phyloP scores from a whole-genome alignment of 2,797 vertebrate species.

The Sorex maritimensis region DNA sequence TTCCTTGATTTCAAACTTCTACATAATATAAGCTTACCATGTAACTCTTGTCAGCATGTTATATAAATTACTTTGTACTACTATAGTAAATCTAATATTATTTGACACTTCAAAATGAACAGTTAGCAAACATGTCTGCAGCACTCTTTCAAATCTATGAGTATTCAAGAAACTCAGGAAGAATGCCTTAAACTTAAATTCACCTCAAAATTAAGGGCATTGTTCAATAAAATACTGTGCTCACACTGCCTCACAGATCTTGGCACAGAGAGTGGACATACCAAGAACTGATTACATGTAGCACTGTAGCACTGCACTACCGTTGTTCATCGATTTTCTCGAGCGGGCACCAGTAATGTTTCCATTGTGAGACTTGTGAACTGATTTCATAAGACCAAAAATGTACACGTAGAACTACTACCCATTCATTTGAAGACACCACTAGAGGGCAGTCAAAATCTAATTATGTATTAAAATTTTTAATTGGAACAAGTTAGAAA shows the following conservation, averaged over 20 bases:
- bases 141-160: not conserved
- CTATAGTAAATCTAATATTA: not conserved
- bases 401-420: not conserved
- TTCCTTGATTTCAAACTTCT: not conserved
- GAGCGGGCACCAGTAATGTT: no score
- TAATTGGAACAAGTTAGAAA: not conserved
- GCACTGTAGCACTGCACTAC: no score
- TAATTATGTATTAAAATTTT: not conserved
- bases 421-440: not conserved
- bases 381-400: not conserved
- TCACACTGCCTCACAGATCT: not conserved
- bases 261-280: not conserved
- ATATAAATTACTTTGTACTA: not conserved
- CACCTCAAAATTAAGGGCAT: not conserved
- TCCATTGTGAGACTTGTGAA: no score
- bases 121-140: not conserved
- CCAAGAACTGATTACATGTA: not conserved
- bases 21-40: not conserved
- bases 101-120: not conserved
- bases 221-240: not conserved
- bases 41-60: not conserved
- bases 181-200: not conserved
- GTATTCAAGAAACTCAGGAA: not conserved
- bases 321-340: no score
- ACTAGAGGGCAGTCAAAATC: conserved; percentile 72